Conservation (phyloP, 1,140 invertebrate species). For the Drosophila busckii region DNA sequence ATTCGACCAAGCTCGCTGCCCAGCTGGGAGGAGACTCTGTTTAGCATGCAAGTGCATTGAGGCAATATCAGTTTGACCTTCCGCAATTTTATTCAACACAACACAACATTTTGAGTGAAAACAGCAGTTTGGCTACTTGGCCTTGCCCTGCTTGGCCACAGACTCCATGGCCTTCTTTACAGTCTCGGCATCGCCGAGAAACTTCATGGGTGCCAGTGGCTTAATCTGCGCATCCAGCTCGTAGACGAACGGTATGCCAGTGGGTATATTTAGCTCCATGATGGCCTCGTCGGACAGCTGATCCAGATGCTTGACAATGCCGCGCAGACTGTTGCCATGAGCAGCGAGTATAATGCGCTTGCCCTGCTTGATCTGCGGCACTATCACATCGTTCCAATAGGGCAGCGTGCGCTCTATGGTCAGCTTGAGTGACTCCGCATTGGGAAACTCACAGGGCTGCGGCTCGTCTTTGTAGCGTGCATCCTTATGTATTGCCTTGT, state of each 20-base stretch:
- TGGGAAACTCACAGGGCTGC: slow-evolving; percentile 90
- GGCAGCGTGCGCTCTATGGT: slow-evolving; percentile 93
- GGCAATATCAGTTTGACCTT: slow-evolving; percentile 42
- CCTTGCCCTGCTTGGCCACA: slow-evolving; percentile 95
- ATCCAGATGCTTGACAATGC: slow-evolving; percentile 96
- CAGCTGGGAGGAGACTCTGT: slow-evolving; percentile 15
- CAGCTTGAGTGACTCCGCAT: slow-evolving; percentile 94
- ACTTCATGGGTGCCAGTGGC: slow-evolving; percentile 93
- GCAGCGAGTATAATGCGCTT: slow-evolving; percentile 94
- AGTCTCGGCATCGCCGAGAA: slow-evolving; percentile 94
- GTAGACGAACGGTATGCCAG: slow-evolving; percentile 97
- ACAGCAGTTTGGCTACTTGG: slow-evolving; percentile 61
- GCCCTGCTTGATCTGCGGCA: slow-evolving; percentile 91
- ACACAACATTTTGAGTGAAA: too few relatives aligned
- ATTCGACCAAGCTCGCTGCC: too few relatives aligned
- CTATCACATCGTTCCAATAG: slow-evolving; percentile 96
- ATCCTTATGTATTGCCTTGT: slow-evolving; percentile 90
- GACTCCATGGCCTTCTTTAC: slow-evolving; percentile 95
- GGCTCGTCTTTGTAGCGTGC: slow-evolving; percentile 86
- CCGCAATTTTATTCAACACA: too few relatives aligned
- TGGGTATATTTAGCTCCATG: slow-evolving; percentile 95
- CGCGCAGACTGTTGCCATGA: slow-evolving; percentile 96
- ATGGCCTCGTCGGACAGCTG: slow-evolving; percentile 89
- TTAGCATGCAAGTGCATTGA: slow-evolving; percentile 47
- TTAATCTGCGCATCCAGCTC: slow-evolving; percentile 93